Base-by-base conservation (phyloP, 2,797 vertebrate genomes). In the Anolis apletophallus region DNA sequence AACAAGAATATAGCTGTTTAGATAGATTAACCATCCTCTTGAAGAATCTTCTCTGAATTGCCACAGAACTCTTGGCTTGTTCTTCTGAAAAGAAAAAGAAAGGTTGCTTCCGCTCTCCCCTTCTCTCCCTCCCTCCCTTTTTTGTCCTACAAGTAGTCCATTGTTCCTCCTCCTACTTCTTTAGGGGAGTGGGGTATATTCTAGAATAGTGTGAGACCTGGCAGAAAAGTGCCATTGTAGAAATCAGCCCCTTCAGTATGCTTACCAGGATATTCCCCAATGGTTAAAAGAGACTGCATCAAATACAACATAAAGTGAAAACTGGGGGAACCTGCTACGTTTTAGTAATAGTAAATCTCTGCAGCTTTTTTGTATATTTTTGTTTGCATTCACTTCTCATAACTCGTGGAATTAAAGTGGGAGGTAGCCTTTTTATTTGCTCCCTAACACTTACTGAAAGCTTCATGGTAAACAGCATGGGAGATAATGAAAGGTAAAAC, bases 401-500 rank as follows among this genome's bases (percentile, higher is more conserved):
- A 85, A 83, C 86, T 91, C 87, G 90, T 69, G 59, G 88, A 89
- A 93, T 76, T 87, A 78, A 81, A 89, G 85, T 89, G 26, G 29
- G 13, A 14, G 54, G 52, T 82, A 88, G 88, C 77, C 76, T 85
- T 79, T 94, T 89, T 78, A 92, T 94, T 91, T 93, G 67, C 81
- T 91, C 90, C 68, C 85, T 90, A 91, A 83, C 92, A 90, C 85
- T 92, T 85, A 73, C 82, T 69, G 79, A 93, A 93, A 92, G 87
- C 89, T 93, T 92, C 90, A 89, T 92, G 89, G 89, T 92, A 93
- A 94, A 94, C 91, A 94, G 85, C 92, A 92, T 80, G 89, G 89
- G 90, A 94, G 91, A 94, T 94, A 94, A 94, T 94, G 94, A 94
- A 93, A 94, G 93, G 94, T 94, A 94, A 92, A 93, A 90, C 90